These are phyloP conservation scores for Polyergus mexicanus DNA, from an alignment of 1,140 invertebrate species.

Conservation along the genomic window DNA sequence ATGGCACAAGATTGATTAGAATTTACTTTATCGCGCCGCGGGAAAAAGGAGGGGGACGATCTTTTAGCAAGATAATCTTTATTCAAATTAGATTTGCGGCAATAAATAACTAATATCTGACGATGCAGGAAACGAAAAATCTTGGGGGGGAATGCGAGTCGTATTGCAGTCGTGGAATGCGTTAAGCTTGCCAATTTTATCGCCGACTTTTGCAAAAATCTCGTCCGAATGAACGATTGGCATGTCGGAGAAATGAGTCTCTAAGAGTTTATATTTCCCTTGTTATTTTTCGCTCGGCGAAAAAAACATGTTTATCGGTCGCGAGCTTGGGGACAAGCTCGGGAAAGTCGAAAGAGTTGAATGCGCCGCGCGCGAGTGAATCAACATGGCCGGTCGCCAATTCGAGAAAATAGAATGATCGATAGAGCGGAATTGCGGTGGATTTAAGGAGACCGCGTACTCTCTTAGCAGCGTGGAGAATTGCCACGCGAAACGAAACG, in stretches of 20 bases:
- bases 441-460: conserved; percentile 30
- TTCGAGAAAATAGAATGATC: conserved; percentile 52
- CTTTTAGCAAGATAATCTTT: not conserved
- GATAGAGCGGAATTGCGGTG: conserved; percentile 19
- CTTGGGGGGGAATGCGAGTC: not conserved
- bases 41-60: not conserved
- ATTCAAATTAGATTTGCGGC: not conserved
- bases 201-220: conserved; percentile 24
- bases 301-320: conserved; percentile 59
- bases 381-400: conserved; percentile 41
- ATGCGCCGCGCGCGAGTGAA: conserved; percentile 34
- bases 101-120: not conserved
- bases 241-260: conserved; percentile 20
- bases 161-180: not conserved
- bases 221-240: not conserved
- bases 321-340: not conserved
- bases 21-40: not conserved
- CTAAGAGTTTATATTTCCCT: not conserved
- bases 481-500: not conserved
- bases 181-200: conserved; percentile 14
- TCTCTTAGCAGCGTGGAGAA: not conserved
- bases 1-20: not conserved
- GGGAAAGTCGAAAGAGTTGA: conserved; percentile 25
- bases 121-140: not conserved
- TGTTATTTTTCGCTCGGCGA: conserved; percentile 54